Evolutionary conservation across 2,797 vertebrate species (phyloP).

Genomic region (Sylvilagus floridanus): DNA sequence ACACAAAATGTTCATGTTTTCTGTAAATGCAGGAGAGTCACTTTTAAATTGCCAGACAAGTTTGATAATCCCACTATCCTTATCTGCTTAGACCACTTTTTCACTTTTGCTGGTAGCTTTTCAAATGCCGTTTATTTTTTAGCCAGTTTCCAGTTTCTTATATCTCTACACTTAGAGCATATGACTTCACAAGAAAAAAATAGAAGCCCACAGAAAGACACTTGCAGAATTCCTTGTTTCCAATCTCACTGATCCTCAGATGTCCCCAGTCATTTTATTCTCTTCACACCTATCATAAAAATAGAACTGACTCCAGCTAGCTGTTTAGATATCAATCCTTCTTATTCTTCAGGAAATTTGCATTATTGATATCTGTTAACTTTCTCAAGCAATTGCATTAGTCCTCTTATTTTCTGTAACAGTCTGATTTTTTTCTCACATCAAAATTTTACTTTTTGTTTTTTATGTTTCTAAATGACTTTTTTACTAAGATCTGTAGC

Average conservation of each 20-base stretch:
- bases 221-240: not conserved
- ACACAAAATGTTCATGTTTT: not conserved
- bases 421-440: not conserved
- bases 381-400: not conserved
- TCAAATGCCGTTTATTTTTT: not conserved
- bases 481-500: not conserved
- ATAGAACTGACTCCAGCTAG: not conserved
- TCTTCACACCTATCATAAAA: not conserved
- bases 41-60: not conserved
- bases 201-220: not conserved
- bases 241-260: not conserved
- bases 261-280: not conserved
- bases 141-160: not conserved
- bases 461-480: not conserved
- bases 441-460: not conserved
- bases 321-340: not conserved
- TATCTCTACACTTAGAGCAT: not conserved
- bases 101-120: not conserved
- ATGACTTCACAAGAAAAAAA: not conserved
- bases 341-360: not conserved
- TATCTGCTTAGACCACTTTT: not conserved
- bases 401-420: not conserved
- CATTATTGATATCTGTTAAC: not conserved
- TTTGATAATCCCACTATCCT: not conserved
- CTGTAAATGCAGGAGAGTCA: not conserved